These are phyloP conservation scores for Tetragonula carbonaria DNA, from an alignment of 2,888 invertebrate genomes.

Conservation along the genomic window DNA sequence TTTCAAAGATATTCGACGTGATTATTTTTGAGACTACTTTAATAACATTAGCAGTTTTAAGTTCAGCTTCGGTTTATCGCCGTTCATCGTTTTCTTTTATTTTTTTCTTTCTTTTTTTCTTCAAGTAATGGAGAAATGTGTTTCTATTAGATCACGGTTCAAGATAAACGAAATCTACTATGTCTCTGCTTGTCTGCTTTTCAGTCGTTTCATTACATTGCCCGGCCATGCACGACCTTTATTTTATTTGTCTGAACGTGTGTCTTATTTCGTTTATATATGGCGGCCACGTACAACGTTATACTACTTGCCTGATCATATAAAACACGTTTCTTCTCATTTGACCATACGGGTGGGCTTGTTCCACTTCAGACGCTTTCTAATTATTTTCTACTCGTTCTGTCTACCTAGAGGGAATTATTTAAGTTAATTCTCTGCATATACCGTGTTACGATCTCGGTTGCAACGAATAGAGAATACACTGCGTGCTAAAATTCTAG, in stretches of 20 bases:
- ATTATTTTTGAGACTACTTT: not conserved
- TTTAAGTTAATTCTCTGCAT: not conserved
- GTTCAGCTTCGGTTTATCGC: not conserved
- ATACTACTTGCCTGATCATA: constrained; percentile 28
- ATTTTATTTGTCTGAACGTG: constrained; percentile 8
- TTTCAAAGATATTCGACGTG: constrained; percentile 9
- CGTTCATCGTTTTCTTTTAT: constrained; percentile 26
- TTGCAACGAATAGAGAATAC: not conserved
- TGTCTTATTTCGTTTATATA: not conserved
- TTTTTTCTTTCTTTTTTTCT: too few relatives aligned
- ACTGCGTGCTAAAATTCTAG: not conserved
- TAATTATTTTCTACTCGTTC: constrained; percentile 5
- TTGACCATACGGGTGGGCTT: not conserved
- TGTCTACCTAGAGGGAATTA: not conserved
- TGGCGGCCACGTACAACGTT: constrained; percentile 19
- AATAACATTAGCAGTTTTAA: too few relatives aligned
- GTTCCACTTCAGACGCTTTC: not conserved
- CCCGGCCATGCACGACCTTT: constrained; percentile 6
- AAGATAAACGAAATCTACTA: not conserved
- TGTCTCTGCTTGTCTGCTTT: not conserved
- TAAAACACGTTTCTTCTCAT: constrained; percentile 13
- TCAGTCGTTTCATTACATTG: constrained; percentile 11
- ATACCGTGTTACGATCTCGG: not conserved
- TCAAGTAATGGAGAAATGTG: not conserved
- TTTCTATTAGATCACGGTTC: not conserved